Base-by-base conservation (phyloP, 2,888 invertebrate species). In the Diachrysia chrysitis region DNA sequence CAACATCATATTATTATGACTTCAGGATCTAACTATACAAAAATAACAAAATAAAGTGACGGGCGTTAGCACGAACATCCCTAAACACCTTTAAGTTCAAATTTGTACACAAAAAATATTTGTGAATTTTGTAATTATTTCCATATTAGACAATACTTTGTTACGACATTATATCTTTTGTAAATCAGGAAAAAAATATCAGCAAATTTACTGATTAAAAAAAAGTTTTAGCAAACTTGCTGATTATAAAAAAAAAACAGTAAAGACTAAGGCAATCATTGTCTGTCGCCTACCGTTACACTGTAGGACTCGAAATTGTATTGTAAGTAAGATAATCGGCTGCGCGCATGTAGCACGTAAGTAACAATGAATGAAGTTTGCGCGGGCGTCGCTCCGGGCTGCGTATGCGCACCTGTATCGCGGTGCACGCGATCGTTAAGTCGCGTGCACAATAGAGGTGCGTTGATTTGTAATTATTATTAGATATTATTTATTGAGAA, bases 351-450 rank as follows among this genome's bases (percentile, higher is more conserved):
- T 64, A 60, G 63, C 66, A 72, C 73, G 73, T 68, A 77, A 76
- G 87, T 84, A 91, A 91, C 92, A 94, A 93, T 94, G 94, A 94
- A 94, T 94, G 94, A 90, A 93, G 91, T 80, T 83, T 80, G 89
- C 90, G 89, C 90, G 91, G 91, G 88, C 93, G 90, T 88, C 92
- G 93, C 93, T 89, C 89, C 87, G 84, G 89, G 92, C 89, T 71
- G 84, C 85, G 86, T 79, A 81, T 70, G 86, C 85, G 89, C 95
- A 94, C 94, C 94, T 94, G 94, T 94, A 91, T 85, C 87, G 69
- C 59, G 63, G 77, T 89, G 89, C 95, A 94, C 94, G 94, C 94
- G 90, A 94, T 92, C 78, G 92, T 81, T n/a, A 89, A 71, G 89
- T 35, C 59, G 62, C 29, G 74, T 71, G 25, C 71, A 89, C 69